phyloP scores from a whole-genome alignment of 2,888 invertebrate genomes.

The Sturmia bella region DNA sequence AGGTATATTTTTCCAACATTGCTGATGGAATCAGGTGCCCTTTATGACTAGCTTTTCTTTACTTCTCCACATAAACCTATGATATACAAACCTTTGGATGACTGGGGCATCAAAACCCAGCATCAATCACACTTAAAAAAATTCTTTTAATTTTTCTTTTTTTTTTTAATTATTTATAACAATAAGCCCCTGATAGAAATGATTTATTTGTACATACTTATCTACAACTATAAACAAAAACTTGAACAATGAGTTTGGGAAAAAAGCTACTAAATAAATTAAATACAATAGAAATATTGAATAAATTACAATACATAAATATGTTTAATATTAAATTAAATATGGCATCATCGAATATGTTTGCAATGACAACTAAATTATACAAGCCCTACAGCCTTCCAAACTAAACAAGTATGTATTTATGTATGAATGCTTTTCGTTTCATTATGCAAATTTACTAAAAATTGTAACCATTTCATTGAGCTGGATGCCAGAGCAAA shows the following conservation, averaged over 20 bases:
- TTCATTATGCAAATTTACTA: conserved; percentile 25
- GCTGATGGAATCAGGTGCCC: no score
- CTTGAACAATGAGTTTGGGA: neutral
- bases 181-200: neutral
- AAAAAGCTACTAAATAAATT: conserved; percentile 25
- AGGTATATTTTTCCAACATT: no score
- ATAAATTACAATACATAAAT: conserved; percentile 43
- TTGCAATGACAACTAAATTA: conserved; percentile 37
- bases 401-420: conserved; percentile 1
- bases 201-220: conserved; percentile 6
- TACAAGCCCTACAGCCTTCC: conserved; percentile 28
- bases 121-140: no score
- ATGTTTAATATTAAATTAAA: conserved; percentile 46
- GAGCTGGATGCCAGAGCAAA: neutral
- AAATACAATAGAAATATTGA: conserved; percentile 39
- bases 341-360: conserved; percentile 26
- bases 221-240: neutral
- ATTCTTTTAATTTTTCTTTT: neutral
- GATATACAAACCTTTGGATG: no score
- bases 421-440: neutral
- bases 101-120: no score
- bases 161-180: neutral
- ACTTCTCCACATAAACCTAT: no score
- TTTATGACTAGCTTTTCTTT: no score
- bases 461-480: conserved; percentile 9